Evolutionary conservation across 1,140 invertebrate genomes (phyloP), one percentile per base, ranked within the genome.

Genomic region (Drosophila asahinai): DNA sequence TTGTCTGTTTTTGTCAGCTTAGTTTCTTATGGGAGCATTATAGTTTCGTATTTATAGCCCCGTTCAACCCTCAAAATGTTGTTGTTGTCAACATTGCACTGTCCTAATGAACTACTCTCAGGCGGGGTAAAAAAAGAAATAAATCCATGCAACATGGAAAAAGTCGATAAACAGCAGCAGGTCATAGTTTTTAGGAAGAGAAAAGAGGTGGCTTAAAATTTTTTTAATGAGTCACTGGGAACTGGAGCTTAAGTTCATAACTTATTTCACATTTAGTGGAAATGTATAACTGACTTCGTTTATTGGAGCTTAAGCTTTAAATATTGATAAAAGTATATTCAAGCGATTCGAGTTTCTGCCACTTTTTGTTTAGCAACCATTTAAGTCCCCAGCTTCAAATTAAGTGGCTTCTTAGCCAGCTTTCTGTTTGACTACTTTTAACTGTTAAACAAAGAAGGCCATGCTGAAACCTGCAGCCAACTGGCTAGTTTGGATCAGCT

Each of bases 91-190:
- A 42, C 45, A 77, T 62, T 70, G 49, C 75, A 70, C 52, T 78
- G 74, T 68, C 74, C 75, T 47, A 78, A 78, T 78, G 64, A 77
- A 77, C 75, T 78, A 78, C 64, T 77, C 49, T 55, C 17, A 14
- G 49, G n/a, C 51, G 57, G 25, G 15, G 15, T 36, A 51, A 43
- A 22, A 42, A 63, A 52, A 54, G 45, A 63, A 40, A 52, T 62
- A 72, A 49, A 38, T 67, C 49, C 49, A 68, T 71, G 67, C 64
- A 71, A 71, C 48, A 68, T 45, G 38, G 38, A 27, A 73, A 60
- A 52, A 73, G 55, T 74, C 67, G 67, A 74, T 73, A 61, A 73
- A 73, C 38, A 40, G 30, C 55, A 73, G 47, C 55, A 73, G 47
- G 47, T 51, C 38, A 52, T 27, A 36, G 30, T 68, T 38, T 22